phyloP scores from a whole-genome alignment of 2,797 vertebrate genomes.

The Podarcis siculus region DNA sequence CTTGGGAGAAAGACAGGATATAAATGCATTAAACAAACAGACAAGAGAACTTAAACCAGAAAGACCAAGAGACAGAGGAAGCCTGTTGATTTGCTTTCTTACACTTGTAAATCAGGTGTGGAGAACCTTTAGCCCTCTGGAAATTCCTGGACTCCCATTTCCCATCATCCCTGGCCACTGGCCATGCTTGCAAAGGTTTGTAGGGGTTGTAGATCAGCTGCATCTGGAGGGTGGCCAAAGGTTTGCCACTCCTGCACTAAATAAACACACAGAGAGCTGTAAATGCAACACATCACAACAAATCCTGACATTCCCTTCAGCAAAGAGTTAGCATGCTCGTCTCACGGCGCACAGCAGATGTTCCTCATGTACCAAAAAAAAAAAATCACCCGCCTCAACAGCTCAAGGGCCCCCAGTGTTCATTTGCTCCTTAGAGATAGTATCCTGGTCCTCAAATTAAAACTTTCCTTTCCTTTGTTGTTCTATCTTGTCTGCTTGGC shows the following conservation, averaged over 20 bases:
- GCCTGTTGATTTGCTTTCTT: not conserved
- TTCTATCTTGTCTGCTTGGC: not conserved
- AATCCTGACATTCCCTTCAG: not conserved
- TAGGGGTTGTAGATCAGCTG: no score
- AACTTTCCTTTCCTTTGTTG: not conserved
- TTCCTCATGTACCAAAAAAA: not conserved
- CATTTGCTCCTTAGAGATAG: not conserved
- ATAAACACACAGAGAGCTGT: not conserved
- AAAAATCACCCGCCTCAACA: not conserved
- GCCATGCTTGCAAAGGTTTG: no score
- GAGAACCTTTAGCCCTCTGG: no score
- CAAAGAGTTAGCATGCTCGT: not conserved
- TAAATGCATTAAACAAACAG: no score
- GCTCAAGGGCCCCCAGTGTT: not conserved
- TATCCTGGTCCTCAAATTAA: not conserved
- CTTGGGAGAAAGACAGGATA: no score
- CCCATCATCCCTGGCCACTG: no score
- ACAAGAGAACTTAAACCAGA: not conserved
- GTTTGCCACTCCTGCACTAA: no score
- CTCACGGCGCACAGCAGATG: not conserved
- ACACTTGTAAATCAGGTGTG: not conserved
- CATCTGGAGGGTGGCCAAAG: not conserved
- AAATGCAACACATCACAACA: not conserved
- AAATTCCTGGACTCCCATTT: no score
- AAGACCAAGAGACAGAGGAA: not conserved